These are phyloP conservation scores for Channallabes apus DNA, from an alignment of 2,797 vertebrate species.

Conservation along the genomic window DNA sequence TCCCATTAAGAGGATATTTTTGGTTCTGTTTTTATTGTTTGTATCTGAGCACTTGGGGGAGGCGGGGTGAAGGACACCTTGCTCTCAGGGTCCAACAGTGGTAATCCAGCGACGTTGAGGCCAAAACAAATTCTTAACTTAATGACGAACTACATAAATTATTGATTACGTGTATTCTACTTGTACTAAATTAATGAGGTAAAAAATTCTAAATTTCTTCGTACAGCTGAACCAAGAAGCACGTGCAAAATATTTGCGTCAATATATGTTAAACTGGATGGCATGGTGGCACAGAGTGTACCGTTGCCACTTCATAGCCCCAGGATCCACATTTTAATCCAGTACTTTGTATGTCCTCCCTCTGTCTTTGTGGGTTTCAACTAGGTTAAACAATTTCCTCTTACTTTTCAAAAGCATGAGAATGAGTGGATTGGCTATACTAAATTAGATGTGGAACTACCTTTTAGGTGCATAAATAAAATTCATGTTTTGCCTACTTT, in stretches of 20 bases:
- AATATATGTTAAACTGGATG: neutral
- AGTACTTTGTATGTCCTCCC: neutral
- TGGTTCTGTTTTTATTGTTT: too few relatives aligned
- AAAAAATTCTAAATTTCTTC: too few relatives aligned
- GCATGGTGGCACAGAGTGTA: neutral
- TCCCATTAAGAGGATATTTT: too few relatives aligned
- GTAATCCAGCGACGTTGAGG: too few relatives aligned
- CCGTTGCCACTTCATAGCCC: neutral
- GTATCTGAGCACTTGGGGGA: too few relatives aligned
- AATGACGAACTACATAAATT: too few relatives aligned
- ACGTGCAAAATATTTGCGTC: neutral
- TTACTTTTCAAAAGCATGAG: neutral
- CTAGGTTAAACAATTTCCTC: neutral
- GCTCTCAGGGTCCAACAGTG: too few relatives aligned
- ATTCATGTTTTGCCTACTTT: neutral
- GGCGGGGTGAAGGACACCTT: too few relatives aligned
- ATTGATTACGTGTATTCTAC: too few relatives aligned
- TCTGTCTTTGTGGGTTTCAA: neutral
- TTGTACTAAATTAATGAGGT: too few relatives aligned
- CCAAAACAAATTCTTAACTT: too few relatives aligned
- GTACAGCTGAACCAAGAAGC: too few relatives aligned
- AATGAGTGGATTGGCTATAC: neutral
- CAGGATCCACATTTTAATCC: neutral
- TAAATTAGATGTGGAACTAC: neutral
- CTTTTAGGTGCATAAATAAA: neutral